A percentile compares a stretch with the other conserved stretches of the same genome.
phyloP scores from a whole-genome alignment of 2,113 vertebrate species.

The Orycteropus afer region DNA sequence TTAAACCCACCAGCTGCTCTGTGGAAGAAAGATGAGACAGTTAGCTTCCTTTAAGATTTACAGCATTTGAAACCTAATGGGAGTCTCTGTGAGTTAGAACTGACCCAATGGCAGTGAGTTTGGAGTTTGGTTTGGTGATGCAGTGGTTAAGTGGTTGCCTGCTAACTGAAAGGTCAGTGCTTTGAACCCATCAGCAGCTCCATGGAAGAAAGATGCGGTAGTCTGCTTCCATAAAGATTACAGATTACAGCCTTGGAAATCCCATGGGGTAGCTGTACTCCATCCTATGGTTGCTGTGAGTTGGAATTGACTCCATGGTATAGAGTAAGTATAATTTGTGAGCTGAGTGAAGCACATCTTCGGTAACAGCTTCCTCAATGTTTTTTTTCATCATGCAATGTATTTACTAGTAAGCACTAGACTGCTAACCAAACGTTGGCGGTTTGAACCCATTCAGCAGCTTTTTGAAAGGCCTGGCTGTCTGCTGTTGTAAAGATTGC shows the following conservation, averaged over 20 bases:
- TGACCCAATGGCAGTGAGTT: too few species aligned
- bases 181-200: too few species aligned
- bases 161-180: too few species aligned
- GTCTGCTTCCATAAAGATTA: too few species aligned
- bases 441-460: not conserved
- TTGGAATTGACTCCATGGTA: not conserved
- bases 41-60: too few species aligned
- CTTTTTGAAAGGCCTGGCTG: not conserved
- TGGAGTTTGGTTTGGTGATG: too few species aligned
- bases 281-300: not conserved
- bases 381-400: not conserved
- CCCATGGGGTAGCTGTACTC: not conserved
- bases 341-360: not conserved
- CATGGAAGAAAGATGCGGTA: too few species aligned
- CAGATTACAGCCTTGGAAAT: too few species aligned
- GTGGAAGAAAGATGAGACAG: not conserved
- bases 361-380: not conserved
- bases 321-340: not conserved
- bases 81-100: too few species aligned
- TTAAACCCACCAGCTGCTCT: not conserved
- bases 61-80: too few species aligned
- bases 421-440: not conserved
- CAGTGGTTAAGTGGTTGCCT: too few species aligned
- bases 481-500: too few species aligned
- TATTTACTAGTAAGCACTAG: not conserved